Base-by-base conservation (phyloP, 2,888 invertebrate genomes). In the Emmelina monodactyla region DNA sequence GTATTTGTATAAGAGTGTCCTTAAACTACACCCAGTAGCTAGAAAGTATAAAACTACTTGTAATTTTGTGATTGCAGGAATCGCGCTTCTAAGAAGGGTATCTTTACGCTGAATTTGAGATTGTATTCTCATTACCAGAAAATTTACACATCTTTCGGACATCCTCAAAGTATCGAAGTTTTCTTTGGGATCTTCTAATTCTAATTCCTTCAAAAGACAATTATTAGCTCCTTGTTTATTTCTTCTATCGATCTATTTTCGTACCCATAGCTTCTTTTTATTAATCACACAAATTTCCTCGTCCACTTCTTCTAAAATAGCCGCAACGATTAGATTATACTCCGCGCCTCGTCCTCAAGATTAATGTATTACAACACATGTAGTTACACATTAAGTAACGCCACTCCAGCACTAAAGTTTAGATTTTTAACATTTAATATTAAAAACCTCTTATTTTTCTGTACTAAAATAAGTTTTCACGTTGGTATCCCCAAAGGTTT, bases 21-120 rank as follows among this genome's bases (percentile, higher is more conserved):
- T 41, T 45, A 45, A 43, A 43, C 44, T 45, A 40, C 42, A 40
- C 39, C 42, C 45, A 40, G 44, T 44, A 41, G 44, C 45, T 35
- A 47, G 37, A 42, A 42, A 46, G 35, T 46, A 46, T 30, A 43
- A 39, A 37, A 40, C 40, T 45, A 37, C 39, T 14, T n/a, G 14
- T 14, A 33, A 31, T 31, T 31, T 14, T 31, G 31, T 31, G 16
- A 31, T n/a, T 31, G 16, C 31, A 31, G 31, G 31, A 16, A 31
- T 31, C n/a, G 31, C 31, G 16, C 31, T 31, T 31, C 31, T 31
- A 15, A 31, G 16, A 31, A 16, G 7, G 31, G 31, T 31, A 31
- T 31, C 31, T 16, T 31, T 31, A 3, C 31, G 31, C 31, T 31
- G 31, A 31, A 31, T 31, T 19, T 19, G 39, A 34, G 37, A 45